Base-by-base conservation (phyloP, 2,888 invertebrate genomes). In the Parnassius glacialis region DNA sequence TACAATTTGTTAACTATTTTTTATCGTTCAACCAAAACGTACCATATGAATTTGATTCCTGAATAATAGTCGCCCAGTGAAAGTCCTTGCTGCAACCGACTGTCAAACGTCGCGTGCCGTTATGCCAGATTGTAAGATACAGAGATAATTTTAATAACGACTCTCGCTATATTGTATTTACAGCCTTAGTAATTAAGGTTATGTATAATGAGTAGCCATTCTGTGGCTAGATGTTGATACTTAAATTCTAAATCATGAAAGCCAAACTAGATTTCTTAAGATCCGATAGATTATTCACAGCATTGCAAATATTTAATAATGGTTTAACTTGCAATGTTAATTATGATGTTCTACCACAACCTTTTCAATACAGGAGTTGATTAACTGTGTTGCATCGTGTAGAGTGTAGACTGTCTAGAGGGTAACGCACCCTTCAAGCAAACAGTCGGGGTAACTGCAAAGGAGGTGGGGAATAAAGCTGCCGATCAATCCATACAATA, bases 341-440 rank as follows among this genome's bases (percentile, higher is more conserved):
- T 5, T 5, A 34, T 7, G 34, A 34, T 34, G 34, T 34, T 16
- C 34, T 34, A 34, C 7, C 7, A 34, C 34, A 34, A 34, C 34
- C 34, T 34, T 25, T 53, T 53, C 52, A 41, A 10, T 57, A 53
- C 42, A 34, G 7, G 45, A 52, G 34, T 57, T 57, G 45, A 13
- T 53, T 57, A 41, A 59, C 54, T 63, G 51, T 55, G 44, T 56
- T 52, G 65, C 61, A 58, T 59, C 58, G 65, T 60, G 50, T 52
- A 52, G 53, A 57, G 65, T 60, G 50, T 52, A 52, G 53, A 57
- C 54, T 11, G 67, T 57, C 62, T 68, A 70, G 81, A 84, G 90
- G 90, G 89, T 90, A 87, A 83, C 83, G 85, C 88, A 87, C 90
- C 90, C 90, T 81, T 85, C 88, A 86, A 88, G 87, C 85, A 87